Evolutionary conservation across 2,797 vertebrate species (phyloP), one percentile per base, ranked within the genome.

Genomic region (Karalla daura): DNA sequence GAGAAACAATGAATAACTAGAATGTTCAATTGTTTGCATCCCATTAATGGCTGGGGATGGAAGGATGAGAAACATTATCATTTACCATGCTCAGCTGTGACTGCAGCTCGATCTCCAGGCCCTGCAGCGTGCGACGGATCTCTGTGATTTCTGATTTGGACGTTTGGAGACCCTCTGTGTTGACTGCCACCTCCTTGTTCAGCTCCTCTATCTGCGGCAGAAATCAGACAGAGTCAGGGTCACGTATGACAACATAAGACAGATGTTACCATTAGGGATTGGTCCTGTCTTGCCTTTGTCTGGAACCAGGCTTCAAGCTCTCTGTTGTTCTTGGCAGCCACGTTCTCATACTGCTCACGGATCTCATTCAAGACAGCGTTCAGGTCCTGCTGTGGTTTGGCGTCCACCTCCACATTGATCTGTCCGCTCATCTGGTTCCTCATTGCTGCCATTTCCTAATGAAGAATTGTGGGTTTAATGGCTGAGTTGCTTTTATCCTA

Each of bases 251-350:
- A 5, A 30, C 5, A 30, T 30, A 5, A 30, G 28, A 30, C 5
- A 30, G 28, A 2, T 3, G 28, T 30, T 5, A 30, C 28, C 28
- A 30, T 30, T 30, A 30, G 10, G 10, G 28, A 5, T n/a, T n/a
- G n/a, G n/a, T n/a, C n/a, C n/a, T n/a, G 23, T 27, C 55, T 51
- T 39, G 95, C 95, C 93, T 95, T 94, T 70, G 28, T 87, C 73
- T 94, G 92, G 92, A 94, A 95, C 95, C 95, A 96, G 7, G 87
- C 51, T 65, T 96, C 93, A 0, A 93, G 89, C 0, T 95, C 94
- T 47, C 66, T 73, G 30, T 85, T 89, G 83, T 95, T 96, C 89
- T 95, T 95, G 43, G 86, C 88, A 0, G 87, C 86, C 25, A 94
- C 64, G 39, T 27, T 70, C 83, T 96, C 94, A 1, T 95, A 95